phyloP scores from a whole-genome alignment of 2,888 invertebrate species.

The Drosophila mercatorum region DNA sequence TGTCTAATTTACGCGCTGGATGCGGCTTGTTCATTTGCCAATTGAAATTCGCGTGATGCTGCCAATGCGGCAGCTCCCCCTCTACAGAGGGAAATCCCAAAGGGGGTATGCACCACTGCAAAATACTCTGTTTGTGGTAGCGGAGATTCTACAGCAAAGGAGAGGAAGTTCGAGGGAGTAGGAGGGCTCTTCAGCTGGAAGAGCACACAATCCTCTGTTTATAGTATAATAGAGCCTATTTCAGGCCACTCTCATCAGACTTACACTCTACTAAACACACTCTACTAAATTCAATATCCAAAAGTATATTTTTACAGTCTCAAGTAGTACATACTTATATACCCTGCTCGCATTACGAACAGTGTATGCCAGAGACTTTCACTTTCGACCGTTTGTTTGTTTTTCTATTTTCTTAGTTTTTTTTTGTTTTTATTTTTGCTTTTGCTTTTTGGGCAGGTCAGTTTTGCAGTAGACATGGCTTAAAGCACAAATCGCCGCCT shows the following conservation, averaged over 20 bases:
- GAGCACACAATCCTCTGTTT: background rate
- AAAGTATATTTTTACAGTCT: background rate
- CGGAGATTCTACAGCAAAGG: too few species aligned
- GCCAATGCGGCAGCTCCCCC: slow-evolving; percentile 67
- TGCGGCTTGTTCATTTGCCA: slow-evolving; percentile 59
- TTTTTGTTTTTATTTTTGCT: background rate
- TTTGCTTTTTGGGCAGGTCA: slow-evolving; percentile 67
- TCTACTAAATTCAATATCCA: background rate
- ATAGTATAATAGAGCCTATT: background rate
- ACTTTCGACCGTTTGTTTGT: slow-evolving; percentile 57
- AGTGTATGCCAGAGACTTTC: slow-evolving; percentile 52
- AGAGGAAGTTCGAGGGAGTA: background rate
- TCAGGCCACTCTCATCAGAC: background rate
- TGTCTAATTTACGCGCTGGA: slow-evolving; percentile 57
- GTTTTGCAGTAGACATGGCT: slow-evolving; percentile 49
- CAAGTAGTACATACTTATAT: background rate
- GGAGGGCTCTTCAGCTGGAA: background rate
- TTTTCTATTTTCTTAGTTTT: slow-evolving; percentile 5
- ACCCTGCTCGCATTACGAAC: background rate
- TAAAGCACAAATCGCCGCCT: slow-evolving; percentile 35
- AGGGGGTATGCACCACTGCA: background rate
- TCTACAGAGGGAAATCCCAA: background rate
- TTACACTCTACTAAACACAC: too few species aligned
- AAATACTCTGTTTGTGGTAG: background rate
- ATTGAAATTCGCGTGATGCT: slow-evolving; percentile 58